Conservation (phyloP, 2,888 invertebrate species). For the Orthosia incerta region DNA sequence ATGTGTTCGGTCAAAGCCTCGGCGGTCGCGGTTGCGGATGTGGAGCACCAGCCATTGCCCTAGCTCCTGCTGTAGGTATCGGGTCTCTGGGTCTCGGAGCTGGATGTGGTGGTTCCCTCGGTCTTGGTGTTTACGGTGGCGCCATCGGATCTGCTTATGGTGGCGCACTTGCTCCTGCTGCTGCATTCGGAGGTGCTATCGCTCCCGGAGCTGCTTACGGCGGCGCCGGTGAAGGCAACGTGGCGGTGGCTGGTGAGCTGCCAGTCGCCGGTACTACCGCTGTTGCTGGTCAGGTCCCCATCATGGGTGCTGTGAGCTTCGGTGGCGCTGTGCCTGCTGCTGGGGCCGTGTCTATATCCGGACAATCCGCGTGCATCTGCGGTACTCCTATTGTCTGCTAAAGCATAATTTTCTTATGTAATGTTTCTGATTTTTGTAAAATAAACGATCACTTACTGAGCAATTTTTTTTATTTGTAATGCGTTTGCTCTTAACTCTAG, state of each 20-base stretch:
- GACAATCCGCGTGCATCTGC: slow-evolving; percentile 48
- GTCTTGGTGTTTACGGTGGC: slow-evolving; percentile 7
- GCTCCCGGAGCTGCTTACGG: slow-evolving; percentile 24
- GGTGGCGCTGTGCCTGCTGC: slow-evolving; percentile 34
- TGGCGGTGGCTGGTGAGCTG: slow-evolving; percentile 69
- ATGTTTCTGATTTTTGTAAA: too few species aligned
- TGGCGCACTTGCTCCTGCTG: slow-evolving; percentile 22
- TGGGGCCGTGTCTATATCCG: slow-evolving; percentile 47
- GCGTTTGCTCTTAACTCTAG: too few species aligned
- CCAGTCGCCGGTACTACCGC: slow-evolving; percentile 55
- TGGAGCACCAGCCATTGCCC: not conserved
- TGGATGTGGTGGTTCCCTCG: not conserved
- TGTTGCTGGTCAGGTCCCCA: slow-evolving; percentile 65
- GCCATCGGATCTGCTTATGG: slow-evolving; percentile 18
- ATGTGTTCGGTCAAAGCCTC: slow-evolving; percentile 10
- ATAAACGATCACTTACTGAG: too few species aligned
- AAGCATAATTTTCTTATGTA: too few species aligned
- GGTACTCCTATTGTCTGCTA: slow-evolving; percentile 12
- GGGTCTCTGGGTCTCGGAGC: not conserved
- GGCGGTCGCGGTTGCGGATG: slow-evolving; percentile 25
- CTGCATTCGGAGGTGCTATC: slow-evolving; percentile 19
- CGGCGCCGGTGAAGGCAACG: slow-evolving; percentile 69
- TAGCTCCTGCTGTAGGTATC: not conserved
- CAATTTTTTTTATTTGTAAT: too few species aligned
- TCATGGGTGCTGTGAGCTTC: slow-evolving; percentile 68